Percentiles rank a stretch among this genome's conserved stretches.
Conservation (phyloP, 2,113 vertebrate genomes). For the Agelaius phoeniceus region DNA sequence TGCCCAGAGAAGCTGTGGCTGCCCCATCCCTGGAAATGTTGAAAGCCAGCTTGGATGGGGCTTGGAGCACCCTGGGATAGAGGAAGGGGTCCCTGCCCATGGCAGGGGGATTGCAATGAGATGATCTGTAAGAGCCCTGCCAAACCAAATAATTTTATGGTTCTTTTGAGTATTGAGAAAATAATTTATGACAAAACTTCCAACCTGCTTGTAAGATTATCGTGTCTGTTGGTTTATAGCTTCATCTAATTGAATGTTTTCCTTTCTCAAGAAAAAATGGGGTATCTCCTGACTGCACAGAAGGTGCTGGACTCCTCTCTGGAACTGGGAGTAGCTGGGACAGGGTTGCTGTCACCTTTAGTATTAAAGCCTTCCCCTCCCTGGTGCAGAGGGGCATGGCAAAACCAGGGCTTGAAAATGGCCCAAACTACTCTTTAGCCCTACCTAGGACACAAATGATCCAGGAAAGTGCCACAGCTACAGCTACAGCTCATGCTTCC, state of each 20-base stretch:
- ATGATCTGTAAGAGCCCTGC: neutral
- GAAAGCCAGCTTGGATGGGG: rapidly evolving
- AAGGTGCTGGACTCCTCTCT: neutral
- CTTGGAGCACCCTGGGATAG: neutral
- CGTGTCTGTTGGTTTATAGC: neutral
- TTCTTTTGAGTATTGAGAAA: neutral
- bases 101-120: neutral
- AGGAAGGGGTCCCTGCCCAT: neutral
- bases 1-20: neutral
- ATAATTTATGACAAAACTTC: neutral
- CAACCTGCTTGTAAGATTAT: neutral
- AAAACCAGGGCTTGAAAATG: neutral
- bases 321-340: neutral
- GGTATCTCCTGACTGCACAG: rapidly evolving
- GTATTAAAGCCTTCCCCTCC: neutral
- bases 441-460: neutral
- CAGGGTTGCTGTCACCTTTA: neutral
- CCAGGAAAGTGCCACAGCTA: neutral
- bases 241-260: neutral
- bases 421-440: neutral
- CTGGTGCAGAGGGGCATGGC: neutral
- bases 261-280: neutral
- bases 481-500: neutral
- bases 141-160: neutral
- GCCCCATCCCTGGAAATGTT: neutral